Evolutionary conservation across 2,113 vertebrate species (phyloP), one percentile per base, ranked within the genome.

Genomic region (Gopherus flavomarginatus): DNA sequence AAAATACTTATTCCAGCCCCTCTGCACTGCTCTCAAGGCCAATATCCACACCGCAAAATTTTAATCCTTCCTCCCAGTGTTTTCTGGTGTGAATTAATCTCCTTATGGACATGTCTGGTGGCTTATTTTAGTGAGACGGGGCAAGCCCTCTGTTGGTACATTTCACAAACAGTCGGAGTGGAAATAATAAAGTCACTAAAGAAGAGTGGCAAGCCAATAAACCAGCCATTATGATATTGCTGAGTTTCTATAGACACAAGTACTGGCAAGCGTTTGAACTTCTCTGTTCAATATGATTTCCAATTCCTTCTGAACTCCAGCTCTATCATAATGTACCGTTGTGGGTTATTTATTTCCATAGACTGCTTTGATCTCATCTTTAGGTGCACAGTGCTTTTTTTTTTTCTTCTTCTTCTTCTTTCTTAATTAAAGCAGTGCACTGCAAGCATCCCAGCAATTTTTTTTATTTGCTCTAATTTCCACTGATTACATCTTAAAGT

Each of bases 401-500:
- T 1, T 0, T 10, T n/a, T n/a, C n/a, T n/a, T n/a, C n/a, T n/a
- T n/a, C n/a, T n/a, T n/a, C n/a, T n/a, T 38, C 6, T 88, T 82
- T 1, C 80, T 44, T 1, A 21, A 35, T 87, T 91, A 92, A 93
- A 7, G 8, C 62, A 65, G 38, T 90, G 79, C 22, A 59, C 47
- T 86, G 81, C 52, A 81, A 14, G 42, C 11, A 65, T 4, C 59
- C 57, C 49, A 26, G 38, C 21, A 53, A 6, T 75, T 83, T 26
- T 49, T 94, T 79, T 88, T 8, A 16, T 65, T 50, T 24, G 24
- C 72, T 92, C 81, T 50, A 8, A 90, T 95, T 93, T 87, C 80
- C 31, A 14, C 16, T 38, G 82, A 52, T 72, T 44, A 83, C 89
- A 87, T 85, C 72, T 88, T 72, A 1, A 90, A 83, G 86, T 83